Percentiles rank a stretch among this genome's conserved stretches.
These are phyloP conservation scores for Sprattus sprattus DNA, from an alignment of 2,113 vertebrate species.

Conservation along the genomic window DNA sequence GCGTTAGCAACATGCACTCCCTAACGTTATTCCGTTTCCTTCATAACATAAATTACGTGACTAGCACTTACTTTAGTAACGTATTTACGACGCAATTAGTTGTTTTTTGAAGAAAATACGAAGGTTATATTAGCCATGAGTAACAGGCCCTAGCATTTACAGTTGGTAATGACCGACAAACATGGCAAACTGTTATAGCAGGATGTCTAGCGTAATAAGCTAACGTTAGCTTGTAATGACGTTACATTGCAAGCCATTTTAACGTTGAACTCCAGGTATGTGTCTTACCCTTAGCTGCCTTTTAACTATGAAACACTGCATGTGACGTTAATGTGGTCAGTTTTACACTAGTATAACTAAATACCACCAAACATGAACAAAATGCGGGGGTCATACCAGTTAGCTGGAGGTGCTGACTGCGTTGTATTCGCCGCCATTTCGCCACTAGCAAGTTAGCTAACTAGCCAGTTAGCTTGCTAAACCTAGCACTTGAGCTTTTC, in stretches of 20 bases:
- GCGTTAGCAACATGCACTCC: too few relatives aligned
- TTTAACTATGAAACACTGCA: not conserved
- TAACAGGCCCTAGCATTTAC: too few relatives aligned
- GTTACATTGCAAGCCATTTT: not conserved
- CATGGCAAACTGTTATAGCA: too few relatives aligned
- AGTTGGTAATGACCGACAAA: too few relatives aligned
- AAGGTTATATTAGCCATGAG: too few relatives aligned
- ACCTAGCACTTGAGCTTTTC: not conserved
- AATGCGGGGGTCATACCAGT: conserved; percentile 61
- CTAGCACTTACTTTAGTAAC: too few relatives aligned
- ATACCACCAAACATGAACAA: not conserved
- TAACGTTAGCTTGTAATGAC: not conserved
- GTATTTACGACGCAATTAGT: too few relatives aligned
- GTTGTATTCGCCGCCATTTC: conserved; percentile 79
- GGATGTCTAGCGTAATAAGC: not conserved
- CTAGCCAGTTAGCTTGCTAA: conserved; percentile 1
- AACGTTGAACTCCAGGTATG: not conserved
- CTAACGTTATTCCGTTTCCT: too few relatives aligned
- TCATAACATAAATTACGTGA: too few relatives aligned
- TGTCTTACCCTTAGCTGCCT: not conserved
- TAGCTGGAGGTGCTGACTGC: conserved; percentile 59
- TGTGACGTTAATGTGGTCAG: not conserved
- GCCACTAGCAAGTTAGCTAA: conserved; percentile 42
- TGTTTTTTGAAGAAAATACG: too few relatives aligned
- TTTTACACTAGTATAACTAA: not conserved